These are phyloP conservation scores for Hozukius guyotensis DNA, from an alignment of 2,797 vertebrate species.

Conservation along the genomic window DNA sequence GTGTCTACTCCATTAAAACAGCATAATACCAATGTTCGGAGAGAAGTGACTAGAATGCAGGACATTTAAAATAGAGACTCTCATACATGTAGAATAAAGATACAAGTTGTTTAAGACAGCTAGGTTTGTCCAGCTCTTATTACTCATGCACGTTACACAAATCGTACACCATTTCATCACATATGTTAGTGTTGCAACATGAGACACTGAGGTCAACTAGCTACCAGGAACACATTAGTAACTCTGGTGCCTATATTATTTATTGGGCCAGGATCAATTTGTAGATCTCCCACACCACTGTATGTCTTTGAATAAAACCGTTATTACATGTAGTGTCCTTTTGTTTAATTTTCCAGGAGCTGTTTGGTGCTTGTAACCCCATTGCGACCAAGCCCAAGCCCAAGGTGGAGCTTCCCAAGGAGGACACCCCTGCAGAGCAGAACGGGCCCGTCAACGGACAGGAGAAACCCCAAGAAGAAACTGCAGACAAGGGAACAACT, in stretches of 20 bases:
- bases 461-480: slow-evolving; percentile 77
- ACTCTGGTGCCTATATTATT: not conserved
- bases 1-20: not conserved
- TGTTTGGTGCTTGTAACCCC: slow-evolving; percentile 86
- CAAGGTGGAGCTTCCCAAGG: slow-evolving; percentile 95
- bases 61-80: not conserved
- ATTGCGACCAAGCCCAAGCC: slow-evolving; percentile 94
- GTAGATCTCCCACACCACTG: not conserved
- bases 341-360: slow-evolving; percentile 70
- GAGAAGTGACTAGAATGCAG: not conserved
- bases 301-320: not conserved
- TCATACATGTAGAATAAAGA: not conserved
- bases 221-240: not conserved
- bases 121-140: not conserved
- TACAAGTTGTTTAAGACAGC: not conserved
- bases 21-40: not conserved
- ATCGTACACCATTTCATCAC: not conserved
- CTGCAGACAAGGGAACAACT: slow-evolving; percentile 63
- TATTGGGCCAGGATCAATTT: not conserved
- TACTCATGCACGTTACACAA: not conserved
- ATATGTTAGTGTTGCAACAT: not conserved
- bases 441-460: slow-evolving; percentile 92
- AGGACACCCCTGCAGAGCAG: slow-evolving; percentile 89
- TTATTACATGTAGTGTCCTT: not conserved
- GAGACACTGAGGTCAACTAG: not conserved